phyloP scores from a whole-genome alignment of 2,888 invertebrate genomes.

The Campoletis raptor region DNA sequence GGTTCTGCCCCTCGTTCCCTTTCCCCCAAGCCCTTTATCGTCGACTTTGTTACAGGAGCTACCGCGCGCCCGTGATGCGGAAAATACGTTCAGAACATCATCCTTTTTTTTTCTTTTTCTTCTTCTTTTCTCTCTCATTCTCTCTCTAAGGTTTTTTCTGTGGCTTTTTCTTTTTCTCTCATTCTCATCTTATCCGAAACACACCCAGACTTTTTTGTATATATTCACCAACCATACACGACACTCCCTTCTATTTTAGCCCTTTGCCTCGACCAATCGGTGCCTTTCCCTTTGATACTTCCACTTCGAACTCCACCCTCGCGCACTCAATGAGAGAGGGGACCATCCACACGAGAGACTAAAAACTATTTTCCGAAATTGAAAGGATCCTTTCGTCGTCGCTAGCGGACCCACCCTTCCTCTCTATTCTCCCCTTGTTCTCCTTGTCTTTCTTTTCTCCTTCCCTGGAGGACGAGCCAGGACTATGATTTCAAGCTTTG shows the following conservation, averaged over 20 bases:
- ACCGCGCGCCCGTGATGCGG: conserved; percentile 71
- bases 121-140: not conserved
- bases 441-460: not conserved
- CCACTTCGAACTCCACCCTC: conserved; percentile 18
- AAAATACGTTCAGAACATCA: conserved; percentile 73
- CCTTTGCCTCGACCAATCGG: conserved; percentile 48
- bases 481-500: conserved; percentile 4
- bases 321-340: conserved; percentile 6
- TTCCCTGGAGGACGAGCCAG: not conserved
- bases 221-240: not conserved
- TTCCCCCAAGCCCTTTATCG: conserved; percentile 70
- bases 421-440: not conserved
- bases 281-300: not conserved
- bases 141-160: not conserved
- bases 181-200: conserved; percentile 6
- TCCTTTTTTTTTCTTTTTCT: conserved; percentile 16
- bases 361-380: conserved; percentile 74
- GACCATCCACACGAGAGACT: conserved; percentile 27
- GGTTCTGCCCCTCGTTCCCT: conserved; percentile 32
- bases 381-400: conserved; percentile 65
- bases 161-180: conserved; percentile 1
- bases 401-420: conserved; percentile 17
- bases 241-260: conserved; percentile 26
- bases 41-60: conserved; percentile 78
- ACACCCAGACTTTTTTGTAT: not conserved